phyloP scores from a whole-genome alignment of 2,888 invertebrate species.

The Aleiodes alternator region DNA sequence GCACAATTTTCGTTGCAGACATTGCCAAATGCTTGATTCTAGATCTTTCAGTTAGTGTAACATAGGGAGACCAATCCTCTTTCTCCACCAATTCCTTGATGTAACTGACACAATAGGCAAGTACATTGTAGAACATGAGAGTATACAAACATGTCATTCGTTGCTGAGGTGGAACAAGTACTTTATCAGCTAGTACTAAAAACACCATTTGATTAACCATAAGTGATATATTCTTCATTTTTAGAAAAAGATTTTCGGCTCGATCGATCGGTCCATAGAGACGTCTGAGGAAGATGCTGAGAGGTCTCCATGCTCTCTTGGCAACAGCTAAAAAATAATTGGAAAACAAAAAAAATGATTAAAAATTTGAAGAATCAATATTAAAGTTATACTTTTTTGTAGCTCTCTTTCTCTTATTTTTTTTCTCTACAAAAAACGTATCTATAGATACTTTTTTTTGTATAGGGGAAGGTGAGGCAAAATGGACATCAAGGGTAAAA shows the following conservation, averaged over 20 bases:
- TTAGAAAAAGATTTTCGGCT: slow-evolving; percentile 81
- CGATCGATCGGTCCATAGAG: slow-evolving; percentile 81
- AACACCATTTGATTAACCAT: slow-evolving; percentile 85
- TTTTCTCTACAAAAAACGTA: too few species aligned
- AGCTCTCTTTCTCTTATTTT: too few species aligned
- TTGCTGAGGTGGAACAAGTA: slow-evolving; percentile 77
- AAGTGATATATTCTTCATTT: slow-evolving; percentile 83
- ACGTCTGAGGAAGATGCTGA: slow-evolving; percentile 60
- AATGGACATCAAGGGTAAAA: too few species aligned
- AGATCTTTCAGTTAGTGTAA: slow-evolving; percentile 84
- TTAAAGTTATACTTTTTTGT: too few species aligned
- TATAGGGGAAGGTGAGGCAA: too few species aligned
- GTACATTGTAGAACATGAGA: slow-evolving; percentile 88
- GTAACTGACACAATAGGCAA: slow-evolving; percentile 86
- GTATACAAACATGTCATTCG: slow-evolving; percentile 85
- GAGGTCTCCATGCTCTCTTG: slow-evolving; percentile 59
- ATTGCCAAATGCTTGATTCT: slow-evolving; percentile 87
- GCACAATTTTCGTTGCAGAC: slow-evolving; percentile 87
- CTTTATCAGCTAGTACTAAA: slow-evolving; percentile 84
- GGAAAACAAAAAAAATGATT: not conserved
- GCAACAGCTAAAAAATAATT: slow-evolving; percentile 54
- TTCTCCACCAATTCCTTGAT: slow-evolving; percentile 84
- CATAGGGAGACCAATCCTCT: slow-evolving; percentile 87
- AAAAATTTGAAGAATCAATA: not conserved
- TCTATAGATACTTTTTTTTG: too few species aligned